These are phyloP conservation scores for Orbicella faveolata DNA, from an alignment of 64 coral and sea anemone species.

Conservation along the genomic window DNA sequence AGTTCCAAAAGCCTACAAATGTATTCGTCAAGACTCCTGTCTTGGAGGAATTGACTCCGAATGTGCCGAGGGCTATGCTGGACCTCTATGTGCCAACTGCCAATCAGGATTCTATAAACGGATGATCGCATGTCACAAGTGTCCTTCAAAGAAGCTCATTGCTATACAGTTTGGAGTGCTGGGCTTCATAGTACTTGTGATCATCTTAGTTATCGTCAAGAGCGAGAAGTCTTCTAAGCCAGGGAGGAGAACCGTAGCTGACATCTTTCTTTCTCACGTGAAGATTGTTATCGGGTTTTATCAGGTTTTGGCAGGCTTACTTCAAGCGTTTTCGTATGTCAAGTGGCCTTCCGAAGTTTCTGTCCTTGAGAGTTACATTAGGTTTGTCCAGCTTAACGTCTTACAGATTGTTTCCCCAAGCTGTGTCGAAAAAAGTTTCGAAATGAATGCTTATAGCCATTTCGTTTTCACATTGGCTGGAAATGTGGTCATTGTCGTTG, in stretches of 20 bases:
- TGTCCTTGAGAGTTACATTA: constrained; percentile 1
- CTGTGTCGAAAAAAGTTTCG: background rate
- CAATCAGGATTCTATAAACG: constrained; percentile 18
- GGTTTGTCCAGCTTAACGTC: constrained; percentile 31
- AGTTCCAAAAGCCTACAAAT: constrained; percentile 34
- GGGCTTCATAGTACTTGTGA: background rate
- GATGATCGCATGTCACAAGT: background rate
- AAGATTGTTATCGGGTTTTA: constrained; percentile 59
- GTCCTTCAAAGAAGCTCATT: background rate
- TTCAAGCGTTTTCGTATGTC: background rate
- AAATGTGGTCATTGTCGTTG: background rate
- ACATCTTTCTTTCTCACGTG: constrained; percentile 25
- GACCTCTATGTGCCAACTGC: constrained; percentile 45
- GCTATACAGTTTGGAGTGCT: background rate
- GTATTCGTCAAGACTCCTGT: constrained; percentile 28
- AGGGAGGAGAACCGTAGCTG: background rate
- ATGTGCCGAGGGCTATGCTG: constrained; percentile 34
- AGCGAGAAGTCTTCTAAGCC: background rate
- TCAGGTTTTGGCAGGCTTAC: constrained; percentile 11
- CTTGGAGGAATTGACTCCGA: constrained; percentile 18
- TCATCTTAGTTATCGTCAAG: background rate
- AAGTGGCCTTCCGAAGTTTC: background rate
- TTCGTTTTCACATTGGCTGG: constrained; percentile 1
- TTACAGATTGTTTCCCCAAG: constrained; percentile 10
- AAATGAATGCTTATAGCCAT: constrained; percentile 19